Evolutionary conservation across 2,888 invertebrate species (phyloP).

Genomic region (Busseola fusca): DNA sequence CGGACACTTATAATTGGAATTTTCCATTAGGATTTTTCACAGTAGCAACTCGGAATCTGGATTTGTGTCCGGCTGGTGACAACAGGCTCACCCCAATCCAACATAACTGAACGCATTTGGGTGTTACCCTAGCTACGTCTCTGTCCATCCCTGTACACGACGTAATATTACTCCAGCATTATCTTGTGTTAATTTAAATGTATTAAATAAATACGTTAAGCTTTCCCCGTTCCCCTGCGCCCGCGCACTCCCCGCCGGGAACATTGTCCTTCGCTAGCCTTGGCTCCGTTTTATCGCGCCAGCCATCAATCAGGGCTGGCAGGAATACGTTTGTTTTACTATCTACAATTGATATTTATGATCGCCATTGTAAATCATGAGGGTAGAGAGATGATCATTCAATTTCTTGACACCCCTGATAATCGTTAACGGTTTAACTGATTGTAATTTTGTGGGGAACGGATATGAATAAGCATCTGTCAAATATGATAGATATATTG

Average conservation of each 20-base stretch:
- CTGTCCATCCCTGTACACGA: not conserved
- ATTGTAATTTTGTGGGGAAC: slow-evolving; percentile 21
- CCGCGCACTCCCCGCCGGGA: slow-evolving; percentile 68
- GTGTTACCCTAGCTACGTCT: not conserved
- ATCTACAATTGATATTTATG: slow-evolving; percentile 73
- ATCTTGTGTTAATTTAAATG: not conserved
- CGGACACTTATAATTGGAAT: not conserved
- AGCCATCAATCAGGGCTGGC: slow-evolving; percentile 75
- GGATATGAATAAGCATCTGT: not conserved
- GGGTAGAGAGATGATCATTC: slow-evolving; percentile 50
- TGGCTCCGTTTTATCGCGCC: slow-evolving; percentile 78
- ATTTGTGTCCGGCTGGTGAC: not conserved
- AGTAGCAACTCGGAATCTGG: not conserved
- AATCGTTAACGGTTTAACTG: slow-evolving; percentile 38
- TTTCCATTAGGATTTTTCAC: not conserved
- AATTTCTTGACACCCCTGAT: slow-evolving; percentile 50
- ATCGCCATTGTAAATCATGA: slow-evolving; percentile 49
- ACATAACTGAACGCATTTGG: not conserved
- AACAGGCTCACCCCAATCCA: not conserved
- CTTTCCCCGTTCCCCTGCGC: slow-evolving; percentile 20
- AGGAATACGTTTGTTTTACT: slow-evolving; percentile 63
- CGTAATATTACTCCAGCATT: too few species aligned
- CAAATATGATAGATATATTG: not conserved
- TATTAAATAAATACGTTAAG: slow-evolving; percentile 20
- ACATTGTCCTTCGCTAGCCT: slow-evolving; percentile 87